phyloP scores from a whole-genome alignment of 2,113 vertebrate genomes.

The Lagenorhynchus albirostris region DNA sequence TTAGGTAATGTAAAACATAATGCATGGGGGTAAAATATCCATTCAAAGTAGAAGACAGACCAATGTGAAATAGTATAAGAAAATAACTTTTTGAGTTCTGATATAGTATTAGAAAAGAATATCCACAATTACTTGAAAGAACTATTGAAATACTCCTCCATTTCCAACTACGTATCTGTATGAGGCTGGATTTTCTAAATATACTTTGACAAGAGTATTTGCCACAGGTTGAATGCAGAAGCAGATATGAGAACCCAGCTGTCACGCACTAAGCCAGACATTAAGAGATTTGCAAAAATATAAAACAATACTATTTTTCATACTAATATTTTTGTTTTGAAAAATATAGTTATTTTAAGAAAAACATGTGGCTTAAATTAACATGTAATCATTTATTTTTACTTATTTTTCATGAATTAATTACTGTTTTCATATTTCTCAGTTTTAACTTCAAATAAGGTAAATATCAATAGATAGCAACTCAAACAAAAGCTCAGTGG shows the following conservation, averaged over 20 bases:
- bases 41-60: background rate
- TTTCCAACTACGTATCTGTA: background rate
- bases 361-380: background rate
- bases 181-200: background rate
- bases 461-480: background rate
- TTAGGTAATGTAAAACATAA: background rate
- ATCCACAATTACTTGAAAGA: background rate
- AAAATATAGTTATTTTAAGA: background rate
- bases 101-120: background rate
- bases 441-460: background rate
- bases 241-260: background rate
- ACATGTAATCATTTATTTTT: background rate
- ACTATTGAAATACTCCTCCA: background rate
- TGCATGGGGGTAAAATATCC: background rate
- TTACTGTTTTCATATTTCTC: background rate
- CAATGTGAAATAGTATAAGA: background rate
- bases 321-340: background rate
- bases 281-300: constrained; percentile 1
- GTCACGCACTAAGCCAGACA: background rate
- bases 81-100: background rate
- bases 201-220: background rate
- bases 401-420: background rate
- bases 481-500: background rate
- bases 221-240: background rate
- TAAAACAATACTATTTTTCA: background rate